phyloP scores from a whole-genome alignment of 2,888 invertebrate genomes.

The Hoplodrina ambigua region DNA sequence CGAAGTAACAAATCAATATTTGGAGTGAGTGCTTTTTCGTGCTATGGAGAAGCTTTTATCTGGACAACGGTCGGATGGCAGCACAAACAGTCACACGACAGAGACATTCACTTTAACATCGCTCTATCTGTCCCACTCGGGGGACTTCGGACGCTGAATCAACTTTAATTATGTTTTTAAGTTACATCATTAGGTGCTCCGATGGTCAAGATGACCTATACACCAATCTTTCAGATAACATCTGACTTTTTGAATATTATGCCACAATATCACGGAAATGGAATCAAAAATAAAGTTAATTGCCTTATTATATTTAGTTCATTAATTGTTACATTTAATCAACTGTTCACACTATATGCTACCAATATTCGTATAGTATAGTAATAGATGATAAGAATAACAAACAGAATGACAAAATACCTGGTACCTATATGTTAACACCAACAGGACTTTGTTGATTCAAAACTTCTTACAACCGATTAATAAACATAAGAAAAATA shows the following conservation, averaged over 20 bases:
- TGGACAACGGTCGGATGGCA: conserved; percentile 89
- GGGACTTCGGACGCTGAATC: conserved; percentile 32
- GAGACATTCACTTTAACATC: conserved; percentile 87
- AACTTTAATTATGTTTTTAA: conserved; percentile 45
- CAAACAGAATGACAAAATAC: background rate
- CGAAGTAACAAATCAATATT: conserved; percentile 90
- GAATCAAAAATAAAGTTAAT: conserved; percentile 35
- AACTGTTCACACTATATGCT: conserved; percentile 23
- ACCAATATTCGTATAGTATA: background rate
- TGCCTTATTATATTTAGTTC: conserved; percentile 16
- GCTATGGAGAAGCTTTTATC: conserved; percentile 90
- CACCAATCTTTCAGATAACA: conserved; percentile 41
- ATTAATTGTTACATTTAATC: conserved; percentile 1
- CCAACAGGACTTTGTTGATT: conserved; percentile 1
- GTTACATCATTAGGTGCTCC: conserved; percentile 42
- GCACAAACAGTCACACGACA: conserved; percentile 87
- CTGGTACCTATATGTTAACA: background rate
- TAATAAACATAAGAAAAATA: conserved; percentile 16
- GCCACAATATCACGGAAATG: conserved; percentile 21
- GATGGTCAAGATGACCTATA: conserved; percentile 37
- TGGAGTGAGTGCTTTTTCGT: conserved; percentile 90
- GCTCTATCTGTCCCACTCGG: conserved; percentile 65
- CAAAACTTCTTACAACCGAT: conserved; percentile 18
- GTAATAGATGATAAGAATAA: background rate
- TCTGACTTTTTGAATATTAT: conserved; percentile 15